A percentile compares a stretch with the other conserved stretches of the same genome.
These are phyloP conservation scores for Nesometra sesokonis DNA, from an alignment of 35 echinoderm and acorn worm genomes.

Conservation along the genomic window DNA sequence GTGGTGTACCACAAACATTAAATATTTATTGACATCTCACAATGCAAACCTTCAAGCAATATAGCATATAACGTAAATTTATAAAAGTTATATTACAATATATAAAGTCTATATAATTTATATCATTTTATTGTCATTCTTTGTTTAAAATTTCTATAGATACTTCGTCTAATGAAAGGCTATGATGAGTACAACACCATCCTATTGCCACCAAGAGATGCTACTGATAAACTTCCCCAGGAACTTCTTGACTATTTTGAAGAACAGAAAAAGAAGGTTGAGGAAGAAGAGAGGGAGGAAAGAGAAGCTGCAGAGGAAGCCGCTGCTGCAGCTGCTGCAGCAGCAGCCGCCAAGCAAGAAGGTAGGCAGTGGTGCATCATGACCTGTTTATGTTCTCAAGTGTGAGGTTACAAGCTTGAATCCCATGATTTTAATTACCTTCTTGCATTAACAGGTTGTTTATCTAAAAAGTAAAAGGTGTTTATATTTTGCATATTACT, in stretches of 20 bases:
- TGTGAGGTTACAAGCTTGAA: not conserved
- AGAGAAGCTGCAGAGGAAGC: slow-evolving; percentile 55
- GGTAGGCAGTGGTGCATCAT: not conserved
- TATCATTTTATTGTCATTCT: no score
- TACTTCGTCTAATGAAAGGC: slow-evolving; percentile 84
- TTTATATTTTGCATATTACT: no score
- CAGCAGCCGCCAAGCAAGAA: slow-evolving; percentile 5
- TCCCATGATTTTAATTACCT: no score
- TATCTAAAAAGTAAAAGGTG: no score
- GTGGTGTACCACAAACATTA: no score
- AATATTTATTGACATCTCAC: no score
- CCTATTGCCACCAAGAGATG: slow-evolving; percentile 68
- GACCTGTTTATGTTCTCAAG: no score
- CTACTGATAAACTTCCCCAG: slow-evolving; percentile 61
- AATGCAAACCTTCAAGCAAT: no score
- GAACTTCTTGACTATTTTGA: slow-evolving; percentile 85
- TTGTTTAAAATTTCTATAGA: slow-evolving; percentile 18
- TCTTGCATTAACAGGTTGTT: no score
- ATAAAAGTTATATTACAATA: no score
- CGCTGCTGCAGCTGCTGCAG: slow-evolving; percentile 32
- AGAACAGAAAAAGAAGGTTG: slow-evolving; percentile 76
- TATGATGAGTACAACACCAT: slow-evolving; percentile 95
- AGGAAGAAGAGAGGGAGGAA: slow-evolving; percentile 71
- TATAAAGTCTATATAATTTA: no score
- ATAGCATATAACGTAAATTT: no score